Evolutionary conservation across 2,888 invertebrate species (phyloP), one percentile per base, ranked within the genome.

Genomic region (Erpobdella octoculata): DNA sequence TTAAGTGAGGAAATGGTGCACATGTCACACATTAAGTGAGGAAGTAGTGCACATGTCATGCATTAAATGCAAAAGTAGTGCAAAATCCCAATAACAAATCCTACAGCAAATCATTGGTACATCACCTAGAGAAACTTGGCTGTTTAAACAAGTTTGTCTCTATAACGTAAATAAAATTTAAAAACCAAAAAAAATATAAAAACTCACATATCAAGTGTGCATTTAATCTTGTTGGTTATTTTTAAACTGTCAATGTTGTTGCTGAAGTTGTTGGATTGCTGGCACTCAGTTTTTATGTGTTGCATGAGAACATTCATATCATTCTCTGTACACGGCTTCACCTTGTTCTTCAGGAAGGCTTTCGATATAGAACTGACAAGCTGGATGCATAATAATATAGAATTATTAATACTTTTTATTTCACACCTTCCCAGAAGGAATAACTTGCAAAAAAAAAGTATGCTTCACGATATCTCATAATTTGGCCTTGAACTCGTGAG

Each of bases 261-360:
- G 53, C n/a, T n/a, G 12, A 53, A 25, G 53, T 53, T 4, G 53
- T 25, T 25, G 53, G 15, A 21, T 15, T 53, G n/a, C n/a, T 28
- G 18, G n/a, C 53, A n/a, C 15, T 28, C 18, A 53, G 21, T 21
- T n/a, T 53, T 53, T 21, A 25, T 53, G 21, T 53, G 53, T n/a
- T 53, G 21, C 53, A n/a, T n/a, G n/a, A n/a, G n/a, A n/a, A n/a
- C n/a, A n/a, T n/a, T n/a, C n/a, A n/a, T n/a, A n/a, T n/a, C n/a
- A n/a, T n/a, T n/a, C n/a, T n/a, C n/a, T n/a, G n/a, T n/a, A n/a
- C n/a, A n/a, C n/a, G n/a, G n/a, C n/a, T n/a, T n/a, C n/a, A n/a
- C n/a, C n/a, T n/a, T 53, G 53, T 53, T 53, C 53, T 28, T 53
- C 53, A 53, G 18, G 53, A 53, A 53, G 21, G 53, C 53, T 53